Base-by-base conservation (phyloP, 1,140 invertebrate species). In the Sesamia nonagrioides region DNA sequence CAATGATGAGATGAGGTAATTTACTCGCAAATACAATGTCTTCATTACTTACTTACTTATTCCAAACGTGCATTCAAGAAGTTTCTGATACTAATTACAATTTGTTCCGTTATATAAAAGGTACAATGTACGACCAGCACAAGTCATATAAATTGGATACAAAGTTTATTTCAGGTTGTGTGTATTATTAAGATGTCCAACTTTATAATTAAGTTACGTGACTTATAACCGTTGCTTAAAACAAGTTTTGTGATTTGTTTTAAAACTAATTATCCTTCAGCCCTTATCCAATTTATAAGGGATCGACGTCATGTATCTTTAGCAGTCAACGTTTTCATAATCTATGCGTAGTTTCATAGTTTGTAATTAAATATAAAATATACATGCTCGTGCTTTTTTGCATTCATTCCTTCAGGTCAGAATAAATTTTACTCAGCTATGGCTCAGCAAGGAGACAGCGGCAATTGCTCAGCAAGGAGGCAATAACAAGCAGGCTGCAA, bases 141-240 rank as follows among this genome's bases (percentile, higher is more conserved):
- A 35, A 58, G 33, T 58, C 42, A 21, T 73, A 73, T 37, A 18
- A 71, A 27, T 27, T 17, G 9, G 5, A 37, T 15, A 40, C 35
- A 58, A 58, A 73, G 52, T 56, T 72, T 37, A 58, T 15, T 56
- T 58, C 52, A 40, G 52, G 56, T 58, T 15, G 45, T 50, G n/a
- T 50, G 52, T 56, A 37, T 56, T 40, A 73, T 33, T 33, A 58
- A 27, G n/a, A 58, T 33, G 52, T 56, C 54, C 7, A 73, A 58
- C 52, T 52, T 73, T 73, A 56, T 73, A 73, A 73, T 73, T 42
- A 73, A 73, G 52, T 58, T 56, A 58, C 71, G 71, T 73, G 71
- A 73, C 71, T 11, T 42, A n/a, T 15, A 58, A 17, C 52, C 48
- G 21, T 56, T 42, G 35, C n/a, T 73, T 42, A 58, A 35, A 50